phyloP scores from a whole-genome alignment of 2,888 invertebrate species.

The Clusia tigrina region DNA sequence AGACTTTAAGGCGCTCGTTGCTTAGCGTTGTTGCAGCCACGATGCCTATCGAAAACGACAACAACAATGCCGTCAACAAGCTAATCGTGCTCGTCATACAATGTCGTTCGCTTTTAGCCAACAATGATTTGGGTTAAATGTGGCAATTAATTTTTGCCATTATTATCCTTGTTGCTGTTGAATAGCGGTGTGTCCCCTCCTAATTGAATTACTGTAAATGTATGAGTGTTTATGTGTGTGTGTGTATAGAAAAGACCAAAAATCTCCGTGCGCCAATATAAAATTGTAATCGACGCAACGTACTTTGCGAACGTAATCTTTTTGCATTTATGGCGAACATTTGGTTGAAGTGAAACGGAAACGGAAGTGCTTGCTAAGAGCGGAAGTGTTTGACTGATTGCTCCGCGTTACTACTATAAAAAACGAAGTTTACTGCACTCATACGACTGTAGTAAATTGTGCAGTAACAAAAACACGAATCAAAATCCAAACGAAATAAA shows the following conservation, averaged over 20 bases:
- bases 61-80: background rate
- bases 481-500: background rate
- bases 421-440: background rate
- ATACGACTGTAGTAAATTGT: background rate
- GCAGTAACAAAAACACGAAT: background rate
- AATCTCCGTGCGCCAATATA: background rate
- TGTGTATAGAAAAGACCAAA: background rate
- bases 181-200: constrained; percentile 8
- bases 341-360: constrained; percentile 34
- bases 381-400: constrained; percentile 33
- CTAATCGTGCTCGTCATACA: background rate
- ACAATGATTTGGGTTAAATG: constrained; percentile 16
- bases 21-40: background rate
- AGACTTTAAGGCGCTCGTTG: constrained; percentile 18
- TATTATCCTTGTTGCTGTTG: constrained; percentile 7
- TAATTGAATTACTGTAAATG: constrained; percentile 11
- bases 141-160: constrained; percentile 8
- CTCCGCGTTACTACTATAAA: background rate
- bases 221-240: constrained; percentile 10
- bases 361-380: constrained; percentile 46
- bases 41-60: background rate
- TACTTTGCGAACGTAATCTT: background rate
- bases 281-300: background rate
- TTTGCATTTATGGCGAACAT: constrained; percentile 1
- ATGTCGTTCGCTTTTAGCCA: constrained; percentile 4